Evolutionary conservation across 1,140 invertebrate species (phyloP).

Genomic region (Magallana gigas): DNA sequence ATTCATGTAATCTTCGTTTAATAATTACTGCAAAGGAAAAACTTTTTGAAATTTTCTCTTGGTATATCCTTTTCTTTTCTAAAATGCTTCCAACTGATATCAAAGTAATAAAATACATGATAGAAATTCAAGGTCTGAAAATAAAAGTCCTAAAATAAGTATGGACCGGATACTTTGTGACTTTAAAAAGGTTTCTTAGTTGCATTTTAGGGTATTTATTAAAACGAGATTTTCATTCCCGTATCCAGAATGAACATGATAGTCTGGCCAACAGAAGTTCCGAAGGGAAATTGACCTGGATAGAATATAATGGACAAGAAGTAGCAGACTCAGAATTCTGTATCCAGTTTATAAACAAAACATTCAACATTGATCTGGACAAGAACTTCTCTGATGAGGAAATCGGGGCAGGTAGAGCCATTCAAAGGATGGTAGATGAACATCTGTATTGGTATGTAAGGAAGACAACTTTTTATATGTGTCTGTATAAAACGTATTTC

Average conservation of each 20-base stretch:
- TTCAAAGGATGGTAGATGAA: constrained; percentile 75
- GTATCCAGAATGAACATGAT: constrained; percentile 19
- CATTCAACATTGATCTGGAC: constrained; percentile 69
- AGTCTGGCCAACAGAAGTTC: background rate
- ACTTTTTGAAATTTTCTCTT: too few species aligned
- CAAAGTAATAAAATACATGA: too few species aligned
- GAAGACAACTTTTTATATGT: background rate
- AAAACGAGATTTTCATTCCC: background rate
- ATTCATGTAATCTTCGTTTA: too few species aligned
- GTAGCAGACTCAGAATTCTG: constrained; percentile 77
- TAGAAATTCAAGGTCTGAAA: too few species aligned
- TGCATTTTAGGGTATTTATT: too few species aligned
- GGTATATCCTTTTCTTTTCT: too few species aligned
- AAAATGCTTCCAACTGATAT: too few species aligned
- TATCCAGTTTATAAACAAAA: constrained; percentile 73
- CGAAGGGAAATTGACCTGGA: constrained; percentile 76
- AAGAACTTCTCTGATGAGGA: constrained; percentile 61
- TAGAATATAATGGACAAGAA: constrained; percentile 77
- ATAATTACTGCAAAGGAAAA: too few species aligned
- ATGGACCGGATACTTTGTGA: too few species aligned
- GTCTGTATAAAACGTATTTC: background rate
- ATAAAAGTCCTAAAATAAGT: too few species aligned
- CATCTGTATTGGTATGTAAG: constrained; percentile 73
- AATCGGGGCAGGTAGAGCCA: constrained; percentile 61
- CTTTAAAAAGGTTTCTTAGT: too few species aligned